A percentile compares a stretch with the other conserved stretches of the same genome.
phyloP scores from a whole-genome alignment of 2,113 vertebrate species.

The Egretta garzetta region DNA sequence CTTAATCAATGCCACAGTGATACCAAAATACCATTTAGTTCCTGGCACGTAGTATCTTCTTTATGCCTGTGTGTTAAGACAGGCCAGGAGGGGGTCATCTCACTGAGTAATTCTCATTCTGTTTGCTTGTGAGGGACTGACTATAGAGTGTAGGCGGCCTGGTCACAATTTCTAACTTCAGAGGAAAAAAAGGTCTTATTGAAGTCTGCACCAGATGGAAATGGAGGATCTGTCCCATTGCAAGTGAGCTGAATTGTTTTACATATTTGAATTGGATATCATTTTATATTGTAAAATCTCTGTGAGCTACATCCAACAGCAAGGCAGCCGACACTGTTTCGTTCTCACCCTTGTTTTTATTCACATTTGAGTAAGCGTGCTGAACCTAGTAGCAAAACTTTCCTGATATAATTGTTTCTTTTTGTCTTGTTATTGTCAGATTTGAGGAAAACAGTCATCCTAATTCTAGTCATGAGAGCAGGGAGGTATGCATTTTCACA shows the following conservation, averaged over 20 bases:
- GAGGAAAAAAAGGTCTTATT: background rate
- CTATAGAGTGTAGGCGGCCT: background rate
- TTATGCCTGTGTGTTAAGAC: background rate
- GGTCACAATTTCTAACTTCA: conserved; percentile 27
- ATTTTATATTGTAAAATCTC: background rate
- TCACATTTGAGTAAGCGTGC: background rate
- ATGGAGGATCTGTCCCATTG: background rate
- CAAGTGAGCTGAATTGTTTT: background rate
- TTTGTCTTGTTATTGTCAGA: background rate
- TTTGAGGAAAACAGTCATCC: background rate
- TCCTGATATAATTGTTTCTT: background rate
- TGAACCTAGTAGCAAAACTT: background rate
- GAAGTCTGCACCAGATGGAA: background rate
- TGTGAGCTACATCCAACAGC: background rate
- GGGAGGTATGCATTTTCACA: background rate
- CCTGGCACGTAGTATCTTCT: background rate
- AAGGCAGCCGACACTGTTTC: background rate
- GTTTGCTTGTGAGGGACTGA: background rate
- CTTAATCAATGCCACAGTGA: background rate
- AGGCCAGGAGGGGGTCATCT: background rate
- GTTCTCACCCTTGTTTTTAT: background rate
- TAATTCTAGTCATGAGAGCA: background rate
- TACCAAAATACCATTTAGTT: background rate
- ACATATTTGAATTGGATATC: background rate
- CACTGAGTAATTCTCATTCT: background rate